Percentiles rank a stretch among this genome's conserved stretches.
These are phyloP conservation scores for Lepidothrix coronata DNA, from an alignment of 2,113 vertebrate genomes.

Conservation along the genomic window DNA sequence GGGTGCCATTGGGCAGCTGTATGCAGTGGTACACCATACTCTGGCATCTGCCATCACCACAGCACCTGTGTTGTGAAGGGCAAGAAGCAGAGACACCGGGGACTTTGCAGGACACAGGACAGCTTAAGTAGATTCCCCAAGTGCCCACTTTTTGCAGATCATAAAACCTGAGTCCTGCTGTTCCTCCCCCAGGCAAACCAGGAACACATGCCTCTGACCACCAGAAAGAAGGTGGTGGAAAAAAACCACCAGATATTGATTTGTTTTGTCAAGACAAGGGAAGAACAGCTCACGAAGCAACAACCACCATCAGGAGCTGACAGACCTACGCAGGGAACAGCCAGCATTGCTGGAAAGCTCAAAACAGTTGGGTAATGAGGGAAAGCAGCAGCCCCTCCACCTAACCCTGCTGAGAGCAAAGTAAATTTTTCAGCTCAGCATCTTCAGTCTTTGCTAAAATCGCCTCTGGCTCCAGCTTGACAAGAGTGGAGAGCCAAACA, in stretches of 20 bases:
- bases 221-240: not conserved
- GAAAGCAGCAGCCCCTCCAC: not conserved
- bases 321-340: not conserved
- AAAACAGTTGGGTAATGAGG: not conserved
- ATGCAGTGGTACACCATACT: accelerated
- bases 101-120: accelerated
- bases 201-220: not conserved
- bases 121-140: not conserved
- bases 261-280: not conserved
- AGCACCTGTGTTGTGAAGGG: accelerated
- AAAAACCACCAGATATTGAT: not conserved
- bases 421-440: not conserved
- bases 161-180: not conserved
- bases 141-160: not conserved
- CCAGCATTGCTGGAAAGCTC: not conserved
- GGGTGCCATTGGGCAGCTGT: not conserved
- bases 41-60: not conserved
- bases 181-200: not conserved
- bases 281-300: not conserved
- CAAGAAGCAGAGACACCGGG: not conserved
- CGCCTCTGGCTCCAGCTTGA: not conserved
- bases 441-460: not conserved
- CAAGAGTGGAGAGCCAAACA: not conserved
- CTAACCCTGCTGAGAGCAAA: not conserved
- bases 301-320: not conserved